A percentile compares a stretch with the other conserved stretches of the same genome.
Evolutionary conservation across 2,797 vertebrate species (phyloP).

Genomic region (Eremophila alpestris): DNA sequence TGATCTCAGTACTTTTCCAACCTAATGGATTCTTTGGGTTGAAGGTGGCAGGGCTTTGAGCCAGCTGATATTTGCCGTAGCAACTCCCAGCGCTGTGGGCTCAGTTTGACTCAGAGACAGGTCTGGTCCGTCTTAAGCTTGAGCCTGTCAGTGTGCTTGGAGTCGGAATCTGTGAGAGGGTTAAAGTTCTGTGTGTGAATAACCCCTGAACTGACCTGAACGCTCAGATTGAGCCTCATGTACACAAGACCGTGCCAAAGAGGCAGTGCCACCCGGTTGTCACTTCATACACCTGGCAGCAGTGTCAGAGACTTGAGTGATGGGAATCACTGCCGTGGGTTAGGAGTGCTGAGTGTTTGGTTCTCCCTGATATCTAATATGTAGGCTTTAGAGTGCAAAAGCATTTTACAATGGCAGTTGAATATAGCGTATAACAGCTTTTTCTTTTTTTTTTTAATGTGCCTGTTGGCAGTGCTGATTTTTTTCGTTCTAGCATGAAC

Average conservation of each 20-base stretch:
- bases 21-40: neutral
- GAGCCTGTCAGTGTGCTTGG: rapidly evolving
- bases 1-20: neutral
- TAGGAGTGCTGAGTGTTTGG: too few relatives aligned
- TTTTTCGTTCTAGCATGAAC: neutral
- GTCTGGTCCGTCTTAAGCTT: rapidly evolving
- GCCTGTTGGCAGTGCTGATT: neutral
- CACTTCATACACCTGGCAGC: neutral
- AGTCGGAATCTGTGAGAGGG: too few relatives aligned
- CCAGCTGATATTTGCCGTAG: rapidly evolving
- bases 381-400: neutral
- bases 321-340: neutral
- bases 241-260: neutral
- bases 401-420: neutral
- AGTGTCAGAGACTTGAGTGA: neutral
- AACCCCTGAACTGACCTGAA: neutral
- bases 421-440: neutral
- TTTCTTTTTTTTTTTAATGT: neutral
- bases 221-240: neutral
- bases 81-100: rapidly evolving
- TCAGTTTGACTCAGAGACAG: neutral
- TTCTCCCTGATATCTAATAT: neutral
- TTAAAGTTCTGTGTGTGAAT: neutral
- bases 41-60: neutral
- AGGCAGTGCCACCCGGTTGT: neutral